These are phyloP conservation scores for Athalia circularis DNA, from an alignment of 2,888 invertebrate genomes.

Conservation along the genomic window DNA sequence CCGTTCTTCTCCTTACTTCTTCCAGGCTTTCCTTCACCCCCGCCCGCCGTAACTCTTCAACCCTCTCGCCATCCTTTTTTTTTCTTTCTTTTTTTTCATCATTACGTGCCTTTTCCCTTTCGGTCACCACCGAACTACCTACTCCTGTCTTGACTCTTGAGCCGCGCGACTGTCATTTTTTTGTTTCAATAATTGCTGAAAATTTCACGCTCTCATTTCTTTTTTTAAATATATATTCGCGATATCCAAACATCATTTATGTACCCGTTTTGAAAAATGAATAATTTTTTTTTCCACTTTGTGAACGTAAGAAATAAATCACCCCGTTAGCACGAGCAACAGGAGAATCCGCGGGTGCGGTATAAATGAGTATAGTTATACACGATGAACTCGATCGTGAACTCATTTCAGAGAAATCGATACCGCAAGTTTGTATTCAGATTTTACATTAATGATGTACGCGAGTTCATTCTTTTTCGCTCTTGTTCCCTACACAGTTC, in stretches of 20 bases:
- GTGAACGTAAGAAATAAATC: too few species aligned
- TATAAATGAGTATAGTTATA: too few species aligned
- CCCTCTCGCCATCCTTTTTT: slow-evolving; percentile 45
- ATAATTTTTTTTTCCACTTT: too few species aligned
- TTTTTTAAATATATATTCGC: not conserved
- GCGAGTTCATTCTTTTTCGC: slow-evolving; percentile 14
- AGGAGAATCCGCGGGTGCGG: not conserved
- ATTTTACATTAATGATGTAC: not conserved
- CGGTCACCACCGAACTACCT: slow-evolving; percentile 23
- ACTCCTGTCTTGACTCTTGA: slow-evolving; percentile 32
- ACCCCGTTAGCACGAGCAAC: too few species aligned
- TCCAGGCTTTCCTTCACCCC: slow-evolving; percentile 22
- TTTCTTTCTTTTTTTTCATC: slow-evolving; percentile 33
- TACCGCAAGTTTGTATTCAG: not conserved
- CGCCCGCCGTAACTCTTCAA: slow-evolving; percentile 36
- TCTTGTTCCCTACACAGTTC: slow-evolving; percentile 2
- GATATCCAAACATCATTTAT: not conserved
- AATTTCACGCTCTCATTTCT: not conserved
- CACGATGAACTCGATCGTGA: too few species aligned
- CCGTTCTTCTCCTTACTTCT: slow-evolving; percentile 31
- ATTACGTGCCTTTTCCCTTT: slow-evolving; percentile 44
- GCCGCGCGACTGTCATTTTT: not conserved
- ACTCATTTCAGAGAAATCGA: too few species aligned
- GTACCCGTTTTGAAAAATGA: too few species aligned
- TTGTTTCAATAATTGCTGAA: slow-evolving; percentile 21